These are phyloP conservation scores for Harpalus rufipes DNA, from an alignment of 2,888 invertebrate genomes.

Conservation along the genomic window DNA sequence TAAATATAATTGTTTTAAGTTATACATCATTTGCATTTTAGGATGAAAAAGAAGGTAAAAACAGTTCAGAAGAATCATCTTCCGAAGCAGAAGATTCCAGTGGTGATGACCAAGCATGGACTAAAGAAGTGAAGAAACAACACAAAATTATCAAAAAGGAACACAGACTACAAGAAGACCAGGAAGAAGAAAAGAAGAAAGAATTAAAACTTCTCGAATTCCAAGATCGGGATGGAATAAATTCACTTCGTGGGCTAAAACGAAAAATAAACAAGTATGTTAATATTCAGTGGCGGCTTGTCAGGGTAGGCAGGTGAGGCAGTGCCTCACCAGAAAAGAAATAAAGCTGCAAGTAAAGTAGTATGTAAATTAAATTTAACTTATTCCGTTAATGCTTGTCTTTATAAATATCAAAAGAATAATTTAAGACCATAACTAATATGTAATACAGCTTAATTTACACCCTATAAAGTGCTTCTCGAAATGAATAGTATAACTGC, in stretches of 20 bases:
- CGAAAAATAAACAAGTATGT: slow-evolving; percentile 78
- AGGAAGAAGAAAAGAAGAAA: slow-evolving; percentile 71
- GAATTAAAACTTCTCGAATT: slow-evolving; percentile 68
- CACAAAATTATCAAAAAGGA: slow-evolving; percentile 83
- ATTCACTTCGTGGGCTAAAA: slow-evolving; percentile 78
- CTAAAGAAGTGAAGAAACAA: slow-evolving; percentile 88
- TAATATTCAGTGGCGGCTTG: too few species aligned
- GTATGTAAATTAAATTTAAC: too few species aligned
- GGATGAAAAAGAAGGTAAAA: slow-evolving; percentile 76
- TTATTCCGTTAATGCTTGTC: too few species aligned
- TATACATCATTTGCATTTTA: slow-evolving; percentile 59
- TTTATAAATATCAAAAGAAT: too few species aligned
- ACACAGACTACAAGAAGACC: slow-evolving; percentile 76
- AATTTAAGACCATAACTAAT: too few species aligned
- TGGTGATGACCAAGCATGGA: slow-evolving; percentile 90
- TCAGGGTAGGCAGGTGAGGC: too few species aligned
- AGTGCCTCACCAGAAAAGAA: too few species aligned
- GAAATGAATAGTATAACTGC: too few species aligned
- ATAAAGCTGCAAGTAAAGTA: too few species aligned
- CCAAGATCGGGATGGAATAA: slow-evolving; percentile 69
- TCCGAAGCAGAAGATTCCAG: slow-evolving; percentile 76
- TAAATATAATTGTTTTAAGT: slow-evolving; percentile 40
- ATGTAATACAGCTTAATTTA: too few species aligned
- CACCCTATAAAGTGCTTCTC: too few species aligned
- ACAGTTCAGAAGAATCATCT: slow-evolving; percentile 76